Conservation (phyloP, 2,797 vertebrate species). For the Gambelia wislizenii region DNA sequence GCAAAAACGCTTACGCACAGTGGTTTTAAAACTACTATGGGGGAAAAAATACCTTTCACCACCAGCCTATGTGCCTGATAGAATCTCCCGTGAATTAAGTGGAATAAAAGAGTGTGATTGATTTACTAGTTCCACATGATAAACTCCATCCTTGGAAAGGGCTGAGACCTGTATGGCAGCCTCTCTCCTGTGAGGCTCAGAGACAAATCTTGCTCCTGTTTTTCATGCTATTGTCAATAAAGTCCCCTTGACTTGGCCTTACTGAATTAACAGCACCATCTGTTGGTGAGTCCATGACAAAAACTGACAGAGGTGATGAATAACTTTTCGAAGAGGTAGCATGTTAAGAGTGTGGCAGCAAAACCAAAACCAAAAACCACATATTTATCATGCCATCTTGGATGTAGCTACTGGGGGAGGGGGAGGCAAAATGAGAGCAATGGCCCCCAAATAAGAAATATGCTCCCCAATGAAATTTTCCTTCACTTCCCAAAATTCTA, state of each 20-base stretch:
- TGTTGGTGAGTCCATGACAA: conserved; percentile 1
- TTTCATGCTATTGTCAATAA: not conserved
- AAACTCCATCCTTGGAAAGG: conserved; percentile 27
- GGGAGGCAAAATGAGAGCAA: no score
- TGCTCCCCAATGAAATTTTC: no score
- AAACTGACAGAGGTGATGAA: not conserved
- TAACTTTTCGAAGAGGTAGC: not conserved
- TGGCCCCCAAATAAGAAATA: no score
- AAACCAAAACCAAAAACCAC: no score
- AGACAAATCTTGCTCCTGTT: not conserved
- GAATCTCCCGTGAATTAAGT: conserved; percentile 25
- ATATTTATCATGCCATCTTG: no score
- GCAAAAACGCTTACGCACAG: not conserved
- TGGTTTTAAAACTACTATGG: not conserved
- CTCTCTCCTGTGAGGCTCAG: not conserved
- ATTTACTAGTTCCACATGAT: conserved; percentile 23
- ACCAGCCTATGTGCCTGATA: accelerated
- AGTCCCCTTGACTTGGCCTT: not conserved
- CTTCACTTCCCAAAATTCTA: no score
- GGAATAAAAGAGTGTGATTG: not conserved
- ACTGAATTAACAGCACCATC: conserved; percentile 37
- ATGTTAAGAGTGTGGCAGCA: not conserved
- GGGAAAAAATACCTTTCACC: conserved; percentile 5
- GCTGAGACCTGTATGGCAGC: conserved; percentile 7
- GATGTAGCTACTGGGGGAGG: no score